Evolutionary conservation across 2,888 invertebrate species (phyloP).

Genomic region (Caenorhabditis panamensis): DNA sequence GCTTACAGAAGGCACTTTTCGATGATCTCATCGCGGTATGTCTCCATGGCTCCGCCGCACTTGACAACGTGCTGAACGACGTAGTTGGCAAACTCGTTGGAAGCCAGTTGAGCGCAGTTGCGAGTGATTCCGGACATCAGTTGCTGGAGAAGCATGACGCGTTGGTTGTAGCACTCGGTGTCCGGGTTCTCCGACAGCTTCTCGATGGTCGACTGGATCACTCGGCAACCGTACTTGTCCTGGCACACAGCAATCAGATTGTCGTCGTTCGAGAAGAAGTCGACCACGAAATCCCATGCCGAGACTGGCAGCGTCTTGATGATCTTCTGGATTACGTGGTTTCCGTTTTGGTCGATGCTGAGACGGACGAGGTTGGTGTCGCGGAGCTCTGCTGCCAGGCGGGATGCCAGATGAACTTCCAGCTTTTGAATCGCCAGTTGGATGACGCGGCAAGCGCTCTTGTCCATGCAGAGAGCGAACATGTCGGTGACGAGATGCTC

Average conservation of each 20-base stretch:
- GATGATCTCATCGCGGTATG: slow-evolving; percentile 70
- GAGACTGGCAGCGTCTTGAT: slow-evolving; percentile 64
- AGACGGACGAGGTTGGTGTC: slow-evolving; percentile 66
- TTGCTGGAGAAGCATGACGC: slow-evolving; percentile 32
- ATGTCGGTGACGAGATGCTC: slow-evolving; percentile 61
- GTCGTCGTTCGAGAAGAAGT: slow-evolving; percentile 55
- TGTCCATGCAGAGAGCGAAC: slow-evolving; percentile 70
- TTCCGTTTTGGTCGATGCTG: slow-evolving; percentile 76
- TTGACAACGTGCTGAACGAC: slow-evolving; percentile 75
- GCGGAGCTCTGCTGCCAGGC: slow-evolving; percentile 42
- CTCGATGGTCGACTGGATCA: slow-evolving; percentile 75
- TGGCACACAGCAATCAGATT: slow-evolving; percentile 68
- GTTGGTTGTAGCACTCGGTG: slow-evolving; percentile 38
- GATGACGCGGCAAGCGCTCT: slow-evolving; percentile 78
- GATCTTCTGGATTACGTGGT: slow-evolving; percentile 77
- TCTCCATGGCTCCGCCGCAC: slow-evolving; percentile 53
- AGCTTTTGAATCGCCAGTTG: slow-evolving; percentile 74
- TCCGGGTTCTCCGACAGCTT: slow-evolving; percentile 63
- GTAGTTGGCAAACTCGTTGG: slow-evolving; percentile 77
- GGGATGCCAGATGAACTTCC: slow-evolving; percentile 46
- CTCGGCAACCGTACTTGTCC: slow-evolving; percentile 75
- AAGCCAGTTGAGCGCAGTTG: slow-evolving; percentile 62
- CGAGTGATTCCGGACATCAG: slow-evolving; percentile 50
- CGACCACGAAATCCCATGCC: slow-evolving; percentile 64
- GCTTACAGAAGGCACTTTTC: slow-evolving; percentile 70